Evolutionary conservation across 2,113 vertebrate genomes (phyloP).

Genomic region (Daboia siamensis): DNA sequence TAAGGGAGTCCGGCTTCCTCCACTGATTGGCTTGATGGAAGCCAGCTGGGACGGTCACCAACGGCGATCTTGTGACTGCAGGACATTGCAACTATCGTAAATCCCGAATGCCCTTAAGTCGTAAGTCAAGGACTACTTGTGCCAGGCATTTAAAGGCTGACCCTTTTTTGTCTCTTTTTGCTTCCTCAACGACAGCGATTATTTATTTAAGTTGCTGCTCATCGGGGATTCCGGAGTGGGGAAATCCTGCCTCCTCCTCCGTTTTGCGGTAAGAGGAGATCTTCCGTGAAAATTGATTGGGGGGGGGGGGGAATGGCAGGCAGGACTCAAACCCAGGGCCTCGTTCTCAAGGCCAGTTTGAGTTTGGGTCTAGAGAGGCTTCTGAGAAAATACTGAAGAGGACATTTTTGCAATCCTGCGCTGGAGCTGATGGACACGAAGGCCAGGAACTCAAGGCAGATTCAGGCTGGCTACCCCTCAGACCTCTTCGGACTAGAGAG

Average conservation of each 20-base stretch:
- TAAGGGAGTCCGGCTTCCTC: too few relatives aligned
- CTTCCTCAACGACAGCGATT: slow-evolving; percentile 70
- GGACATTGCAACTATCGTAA: not conserved
- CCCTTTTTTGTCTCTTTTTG: slow-evolving; percentile 22
- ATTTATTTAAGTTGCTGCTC: slow-evolving; percentile 84
- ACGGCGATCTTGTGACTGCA: not conserved
- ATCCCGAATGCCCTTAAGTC: not conserved
- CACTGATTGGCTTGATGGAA: too few relatives aligned
- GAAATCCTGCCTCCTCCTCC: slow-evolving; percentile 84
- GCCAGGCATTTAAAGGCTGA: slow-evolving; percentile 4
- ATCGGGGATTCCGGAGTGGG: slow-evolving; percentile 86
- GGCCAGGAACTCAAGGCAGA: not conserved
- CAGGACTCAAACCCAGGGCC: not conserved
- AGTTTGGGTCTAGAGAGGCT: not conserved
- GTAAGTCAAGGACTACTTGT: not conserved
- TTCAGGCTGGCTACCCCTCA: not conserved
- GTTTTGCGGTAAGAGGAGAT: slow-evolving; percentile 79
- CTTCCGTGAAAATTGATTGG: rapidly evolving
- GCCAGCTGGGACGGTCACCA: not conserved
- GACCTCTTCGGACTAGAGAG: not conserved
- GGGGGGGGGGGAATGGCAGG: not conserved
- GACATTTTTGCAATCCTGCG: not conserved
- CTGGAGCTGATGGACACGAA: not conserved
- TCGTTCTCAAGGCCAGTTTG: not conserved
- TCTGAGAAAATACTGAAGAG: not conserved